Evolutionary conservation across 1,140 invertebrate species (phyloP).

Genomic region (Camponotus floridanus): DNA sequence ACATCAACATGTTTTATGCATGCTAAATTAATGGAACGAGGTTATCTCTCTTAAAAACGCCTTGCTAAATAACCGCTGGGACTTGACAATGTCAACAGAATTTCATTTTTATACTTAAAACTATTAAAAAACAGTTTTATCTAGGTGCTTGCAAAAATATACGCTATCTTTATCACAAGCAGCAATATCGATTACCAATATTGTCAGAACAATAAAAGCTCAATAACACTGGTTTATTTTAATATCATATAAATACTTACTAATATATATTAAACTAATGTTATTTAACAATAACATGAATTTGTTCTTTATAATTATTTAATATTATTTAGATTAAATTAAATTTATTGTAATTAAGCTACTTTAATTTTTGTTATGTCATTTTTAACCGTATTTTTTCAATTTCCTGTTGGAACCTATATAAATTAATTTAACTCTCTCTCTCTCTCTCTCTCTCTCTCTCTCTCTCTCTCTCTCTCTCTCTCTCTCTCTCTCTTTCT

Average conservation of each 20-base stretch:
- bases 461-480: no score
- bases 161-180: conserved; percentile 13
- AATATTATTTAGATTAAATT: background rate
- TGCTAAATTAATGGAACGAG: conserved; percentile 59
- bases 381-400: background rate
- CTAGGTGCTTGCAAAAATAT: conserved; percentile 24
- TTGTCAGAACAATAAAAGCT: conserved; percentile 6
- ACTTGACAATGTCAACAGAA: conserved; percentile 47
- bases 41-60: conserved; percentile 45
- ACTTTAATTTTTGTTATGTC: background rate
- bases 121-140: conserved; percentile 43
- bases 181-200: conserved; percentile 47
- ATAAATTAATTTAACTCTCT: background rate
- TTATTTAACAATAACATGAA: background rate
- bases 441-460: no score
- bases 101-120: conserved; percentile 36
- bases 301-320: background rate
- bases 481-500: no score
- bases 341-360: background rate
- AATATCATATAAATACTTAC: background rate
- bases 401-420: background rate
- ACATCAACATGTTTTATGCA: conserved; percentile 54
- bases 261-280: background rate
- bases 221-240: conserved; percentile 7
- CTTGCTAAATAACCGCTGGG: conserved; percentile 33